phyloP scores from a whole-genome alignment of 2,797 vertebrate genomes.

The Staurois parvus region DNA sequence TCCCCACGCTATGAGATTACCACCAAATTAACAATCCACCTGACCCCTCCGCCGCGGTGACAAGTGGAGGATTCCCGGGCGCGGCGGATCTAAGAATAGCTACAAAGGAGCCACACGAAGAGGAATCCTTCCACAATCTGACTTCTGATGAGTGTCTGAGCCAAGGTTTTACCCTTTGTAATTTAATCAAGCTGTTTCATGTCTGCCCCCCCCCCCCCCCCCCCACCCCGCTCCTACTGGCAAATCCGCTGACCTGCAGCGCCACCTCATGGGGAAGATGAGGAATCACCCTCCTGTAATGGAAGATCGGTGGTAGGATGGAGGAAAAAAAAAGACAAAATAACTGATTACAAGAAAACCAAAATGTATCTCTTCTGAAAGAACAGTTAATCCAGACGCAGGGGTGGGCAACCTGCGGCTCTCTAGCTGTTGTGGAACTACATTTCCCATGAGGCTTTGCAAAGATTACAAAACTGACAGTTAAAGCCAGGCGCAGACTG shows the following conservation, averaged over 20 bases:
- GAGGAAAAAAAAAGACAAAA: no score
- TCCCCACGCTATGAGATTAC: neutral
- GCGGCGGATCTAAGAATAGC: slow-evolving; percentile 20
- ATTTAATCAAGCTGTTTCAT: slow-evolving; percentile 8
- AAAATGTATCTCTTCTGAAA: no score
- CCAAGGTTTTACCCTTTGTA: slow-evolving; percentile 5
- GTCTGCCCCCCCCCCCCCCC: no score
- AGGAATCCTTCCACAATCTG: neutral
- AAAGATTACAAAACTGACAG: no score
- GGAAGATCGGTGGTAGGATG: no score
- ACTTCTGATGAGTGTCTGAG: neutral
- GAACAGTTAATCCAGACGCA: no score
- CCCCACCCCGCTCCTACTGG: no score
- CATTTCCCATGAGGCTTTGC: no score
- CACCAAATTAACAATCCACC: slow-evolving; percentile 8
- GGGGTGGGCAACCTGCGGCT: no score
- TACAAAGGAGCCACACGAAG: slow-evolving; percentile 31
- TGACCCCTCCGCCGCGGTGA: slow-evolving; percentile 11
- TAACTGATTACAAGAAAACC: no score
- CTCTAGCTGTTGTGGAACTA: no score
- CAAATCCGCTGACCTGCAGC: neutral
- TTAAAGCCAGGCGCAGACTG: no score
- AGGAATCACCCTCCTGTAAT: neutral
- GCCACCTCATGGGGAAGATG: neutral
- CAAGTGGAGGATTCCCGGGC: slow-evolving; percentile 4